Conservation (phyloP, 2,888 invertebrate genomes). For the Listrodromus nycthemerus region DNA sequence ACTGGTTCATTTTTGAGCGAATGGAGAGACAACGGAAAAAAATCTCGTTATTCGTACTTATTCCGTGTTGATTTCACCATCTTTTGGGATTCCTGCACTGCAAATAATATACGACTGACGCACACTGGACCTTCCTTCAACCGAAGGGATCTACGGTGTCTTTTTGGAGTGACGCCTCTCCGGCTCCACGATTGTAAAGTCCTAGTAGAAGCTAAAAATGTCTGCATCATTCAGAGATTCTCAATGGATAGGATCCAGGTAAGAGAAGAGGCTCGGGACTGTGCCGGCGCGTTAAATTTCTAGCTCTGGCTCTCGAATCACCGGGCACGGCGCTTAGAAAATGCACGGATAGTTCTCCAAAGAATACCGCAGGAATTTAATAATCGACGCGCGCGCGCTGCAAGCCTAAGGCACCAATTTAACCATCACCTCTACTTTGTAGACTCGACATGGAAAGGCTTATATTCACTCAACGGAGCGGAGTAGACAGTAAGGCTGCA, state of each 20-base stretch:
- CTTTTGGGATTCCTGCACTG: not conserved
- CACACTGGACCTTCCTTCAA: no score
- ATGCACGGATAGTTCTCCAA: conserved; percentile 56
- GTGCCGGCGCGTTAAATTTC: conserved; percentile 55
- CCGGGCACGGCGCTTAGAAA: conserved; percentile 58
- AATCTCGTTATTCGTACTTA: not conserved
- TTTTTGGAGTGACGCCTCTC: conserved; percentile 42
- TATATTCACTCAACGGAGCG: not conserved
- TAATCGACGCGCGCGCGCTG: conserved; percentile 57
- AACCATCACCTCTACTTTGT: conserved; percentile 48
- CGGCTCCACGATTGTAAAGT: not conserved
- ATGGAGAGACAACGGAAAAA: no score
- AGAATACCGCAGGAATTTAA: conserved; percentile 67
- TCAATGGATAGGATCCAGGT: not conserved
- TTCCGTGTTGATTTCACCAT: conserved; percentile 3
- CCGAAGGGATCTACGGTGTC: conserved; percentile 30
- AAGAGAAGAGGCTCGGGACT: conserved; percentile 42
- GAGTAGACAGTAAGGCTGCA: conserved; percentile 19
- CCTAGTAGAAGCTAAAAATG: conserved; percentile 3
- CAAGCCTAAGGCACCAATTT: conserved; percentile 26
- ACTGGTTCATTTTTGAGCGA: no score
- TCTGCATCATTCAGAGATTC: conserved; percentile 33
- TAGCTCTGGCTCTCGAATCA: conserved; percentile 36
- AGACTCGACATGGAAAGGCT: conserved; percentile 33
- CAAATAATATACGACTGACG: not conserved